Evolutionary conservation across 2,797 vertebrate species (phyloP).

Genomic region (Falco naumanni): DNA sequence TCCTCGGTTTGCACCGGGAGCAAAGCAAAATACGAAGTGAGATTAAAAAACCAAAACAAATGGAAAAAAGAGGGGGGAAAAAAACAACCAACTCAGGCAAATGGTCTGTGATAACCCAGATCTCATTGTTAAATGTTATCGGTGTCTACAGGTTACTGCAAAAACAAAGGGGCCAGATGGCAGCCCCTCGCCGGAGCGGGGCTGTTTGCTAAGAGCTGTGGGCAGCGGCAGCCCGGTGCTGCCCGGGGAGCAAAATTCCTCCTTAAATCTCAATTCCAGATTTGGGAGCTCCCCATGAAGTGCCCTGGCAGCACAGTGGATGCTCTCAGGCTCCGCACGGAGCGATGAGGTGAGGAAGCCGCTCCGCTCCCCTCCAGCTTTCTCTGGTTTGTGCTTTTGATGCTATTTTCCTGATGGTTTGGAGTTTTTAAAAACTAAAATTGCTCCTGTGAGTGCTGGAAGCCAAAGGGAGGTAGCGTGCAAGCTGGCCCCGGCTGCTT

Average conservation of each 20-base stretch:
- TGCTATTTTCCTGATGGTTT: neutral
- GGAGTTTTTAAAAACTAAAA: neutral
- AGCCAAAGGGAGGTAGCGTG: neutral
- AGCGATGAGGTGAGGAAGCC: rapidly evolving
- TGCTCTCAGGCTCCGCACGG: rapidly evolving
- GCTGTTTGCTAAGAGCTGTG: neutral
- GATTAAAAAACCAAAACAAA: neutral
- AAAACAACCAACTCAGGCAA: neutral
- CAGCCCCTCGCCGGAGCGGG: neutral
- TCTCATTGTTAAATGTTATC: neutral
- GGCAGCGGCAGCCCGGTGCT: neutral
- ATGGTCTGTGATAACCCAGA: neutral
- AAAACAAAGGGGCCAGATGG: constrained; percentile 46
- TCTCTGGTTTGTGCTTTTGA: neutral
- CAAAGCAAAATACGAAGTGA: neutral
- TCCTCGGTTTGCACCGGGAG: neutral
- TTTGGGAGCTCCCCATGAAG: neutral
- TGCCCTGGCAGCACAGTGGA: neutral
- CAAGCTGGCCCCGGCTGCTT: neutral
- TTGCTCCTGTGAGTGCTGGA: neutral
- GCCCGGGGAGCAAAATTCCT: neutral
- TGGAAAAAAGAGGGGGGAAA: rapidly evolving
- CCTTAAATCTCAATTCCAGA: constrained; percentile 7
- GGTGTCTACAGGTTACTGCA: neutral
- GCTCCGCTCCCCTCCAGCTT: neutral